These are phyloP conservation scores for Phengaris arion DNA, from an alignment of 2,888 invertebrate genomes.

Conservation along the genomic window DNA sequence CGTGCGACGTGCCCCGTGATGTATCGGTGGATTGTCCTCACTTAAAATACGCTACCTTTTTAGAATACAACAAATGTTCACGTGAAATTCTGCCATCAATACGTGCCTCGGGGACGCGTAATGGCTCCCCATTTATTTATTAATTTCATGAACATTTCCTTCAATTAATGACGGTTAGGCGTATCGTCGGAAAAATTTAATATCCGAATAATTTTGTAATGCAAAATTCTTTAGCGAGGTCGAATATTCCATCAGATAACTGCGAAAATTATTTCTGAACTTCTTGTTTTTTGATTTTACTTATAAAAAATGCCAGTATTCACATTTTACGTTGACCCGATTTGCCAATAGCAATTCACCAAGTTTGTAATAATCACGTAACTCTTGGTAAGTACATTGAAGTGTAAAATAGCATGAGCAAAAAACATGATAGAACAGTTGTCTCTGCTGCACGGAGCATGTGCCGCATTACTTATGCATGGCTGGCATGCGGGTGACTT, in stretches of 20 bases:
- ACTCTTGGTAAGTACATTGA: not conserved
- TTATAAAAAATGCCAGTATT: not conserved
- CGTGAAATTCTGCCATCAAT: conserved; percentile 28
- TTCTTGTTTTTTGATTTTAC: not conserved
- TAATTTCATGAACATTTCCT: conserved; percentile 20
- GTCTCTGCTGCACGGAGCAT: conserved; percentile 27
- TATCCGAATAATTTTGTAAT: not conserved
- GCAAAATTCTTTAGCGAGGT: not conserved
- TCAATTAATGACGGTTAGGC: conserved; percentile 23
- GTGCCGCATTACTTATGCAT: conserved; percentile 35
- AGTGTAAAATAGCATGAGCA: conserved; percentile 15
- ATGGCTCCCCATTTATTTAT: conserved; percentile 22
- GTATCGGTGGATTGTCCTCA: conserved; percentile 29
- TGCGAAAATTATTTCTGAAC: not conserved
- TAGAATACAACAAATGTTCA: conserved; percentile 29
- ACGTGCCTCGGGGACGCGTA: conserved; percentile 25
- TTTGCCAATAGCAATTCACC: not conserved
- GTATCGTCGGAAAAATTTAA: conserved; percentile 12
- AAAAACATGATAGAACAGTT: conserved; percentile 13
- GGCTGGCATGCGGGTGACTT: conserved; percentile 30
- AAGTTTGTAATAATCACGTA: not conserved
- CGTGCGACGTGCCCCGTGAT: conserved; percentile 25
- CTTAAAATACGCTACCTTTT: conserved; percentile 28
- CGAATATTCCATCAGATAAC: not conserved
- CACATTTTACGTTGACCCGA: not conserved